Evolutionary conservation across 2,113 vertebrate genomes (phyloP).

Genomic region (Dipodomys spectabilis): DNA sequence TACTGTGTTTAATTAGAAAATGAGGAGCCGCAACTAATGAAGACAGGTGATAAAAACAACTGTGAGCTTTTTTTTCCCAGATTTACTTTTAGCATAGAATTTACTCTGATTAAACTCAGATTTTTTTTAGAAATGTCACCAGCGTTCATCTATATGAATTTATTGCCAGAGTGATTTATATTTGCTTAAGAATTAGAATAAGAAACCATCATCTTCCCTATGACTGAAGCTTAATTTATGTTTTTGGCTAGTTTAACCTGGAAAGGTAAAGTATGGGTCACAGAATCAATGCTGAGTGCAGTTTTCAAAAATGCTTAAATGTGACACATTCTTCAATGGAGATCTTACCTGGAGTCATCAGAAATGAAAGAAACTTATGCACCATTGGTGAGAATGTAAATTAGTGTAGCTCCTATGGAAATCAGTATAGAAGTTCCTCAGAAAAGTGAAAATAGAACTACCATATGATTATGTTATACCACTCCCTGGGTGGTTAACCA

Average conservation of each 20-base stretch:
- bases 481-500: no score
- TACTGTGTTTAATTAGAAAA: conserved; percentile 76
- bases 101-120: conserved; percentile 38
- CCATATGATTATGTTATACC: no score
- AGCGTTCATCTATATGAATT: not conserved
- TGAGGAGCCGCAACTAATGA: conserved; percentile 69
- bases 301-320: conserved; percentile 52
- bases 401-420: no score
- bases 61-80: conserved; percentile 39
- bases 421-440: no score
- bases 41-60: conserved; percentile 77
- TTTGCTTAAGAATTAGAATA: conserved; percentile 3
- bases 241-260: conserved; percentile 41
- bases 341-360: conserved; percentile 36
- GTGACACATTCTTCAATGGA: not conserved
- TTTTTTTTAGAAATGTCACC: conserved; percentile 52
- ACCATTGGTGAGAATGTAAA: no score
- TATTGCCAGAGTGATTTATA: conserved; percentile 25
- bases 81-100: conserved; percentile 71
- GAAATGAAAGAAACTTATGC: no score
- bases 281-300: not conserved
- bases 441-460: no score
- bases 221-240: conserved; percentile 30
- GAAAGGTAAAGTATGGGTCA: conserved; percentile 40
- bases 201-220: conserved; percentile 33